Percentiles rank a stretch among this genome's conserved stretches.
Evolutionary conservation across 2,113 vertebrate genomes (phyloP).

Genomic region (Sardina pilchardus): DNA sequence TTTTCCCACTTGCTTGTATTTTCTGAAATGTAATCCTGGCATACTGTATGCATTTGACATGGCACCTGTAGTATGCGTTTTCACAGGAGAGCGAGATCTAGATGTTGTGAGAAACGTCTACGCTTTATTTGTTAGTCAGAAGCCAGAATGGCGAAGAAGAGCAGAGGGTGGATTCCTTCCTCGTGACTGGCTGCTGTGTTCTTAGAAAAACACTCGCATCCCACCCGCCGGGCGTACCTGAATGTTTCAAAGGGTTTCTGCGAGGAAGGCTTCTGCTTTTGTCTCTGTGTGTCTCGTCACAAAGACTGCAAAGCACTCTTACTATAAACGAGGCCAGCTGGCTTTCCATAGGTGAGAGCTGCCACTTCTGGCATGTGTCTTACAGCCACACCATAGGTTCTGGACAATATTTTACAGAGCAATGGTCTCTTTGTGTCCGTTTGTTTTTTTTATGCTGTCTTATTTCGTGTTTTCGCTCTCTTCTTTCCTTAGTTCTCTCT

Average conservation of each 20-base stretch:
- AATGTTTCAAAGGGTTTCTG: constrained; percentile 13
- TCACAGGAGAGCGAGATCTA: not conserved
- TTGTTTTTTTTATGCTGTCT: too few relatives aligned
- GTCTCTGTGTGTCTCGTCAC: not conserved
- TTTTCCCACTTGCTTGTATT: not conserved
- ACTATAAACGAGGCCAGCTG: too few relatives aligned
- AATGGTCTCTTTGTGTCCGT: too few relatives aligned
- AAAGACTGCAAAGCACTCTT: not conserved
- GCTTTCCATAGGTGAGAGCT: not conserved
- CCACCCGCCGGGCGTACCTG: not conserved
- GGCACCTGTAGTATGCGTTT: not conserved
- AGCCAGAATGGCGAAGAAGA: too few relatives aligned
- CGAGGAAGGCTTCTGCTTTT: not conserved
- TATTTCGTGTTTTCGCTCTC: not conserved
- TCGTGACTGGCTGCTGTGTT: too few relatives aligned
- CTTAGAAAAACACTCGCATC: constrained; percentile 11
- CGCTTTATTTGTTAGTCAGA: not conserved
- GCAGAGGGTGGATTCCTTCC: too few relatives aligned
- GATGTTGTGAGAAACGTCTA: not conserved
- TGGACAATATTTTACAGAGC: too few relatives aligned
- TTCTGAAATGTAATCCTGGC: not conserved
- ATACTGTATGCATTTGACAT: not conserved
- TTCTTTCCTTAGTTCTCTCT: not conserved
- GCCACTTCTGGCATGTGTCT: not conserved
- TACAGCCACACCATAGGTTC: not conserved